Percentiles rank a stretch among this genome's conserved stretches.
Evolutionary conservation across 1,140 invertebrate genomes (phyloP).

Genomic region (Penaeus japonicus): DNA sequence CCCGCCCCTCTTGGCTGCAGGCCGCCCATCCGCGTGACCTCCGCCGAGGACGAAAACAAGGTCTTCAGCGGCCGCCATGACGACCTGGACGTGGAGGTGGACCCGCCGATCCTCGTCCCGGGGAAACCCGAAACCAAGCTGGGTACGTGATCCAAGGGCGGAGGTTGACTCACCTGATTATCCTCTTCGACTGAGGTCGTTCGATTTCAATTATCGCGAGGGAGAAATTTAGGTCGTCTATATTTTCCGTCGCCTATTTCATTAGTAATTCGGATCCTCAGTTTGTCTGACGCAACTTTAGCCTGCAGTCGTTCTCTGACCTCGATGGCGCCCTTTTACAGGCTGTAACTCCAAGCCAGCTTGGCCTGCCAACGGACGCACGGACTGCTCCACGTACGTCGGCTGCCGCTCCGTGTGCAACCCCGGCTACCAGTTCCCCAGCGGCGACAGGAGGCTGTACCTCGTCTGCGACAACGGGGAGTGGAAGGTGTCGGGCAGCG

Average conservation of each 20-base stretch:
- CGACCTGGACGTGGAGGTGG: not conserved
- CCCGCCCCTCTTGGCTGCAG: not conserved
- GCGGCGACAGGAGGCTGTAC: slow-evolving; percentile 71
- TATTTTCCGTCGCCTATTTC: no score
- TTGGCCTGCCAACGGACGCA: slow-evolving; percentile 37
- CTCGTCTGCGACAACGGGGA: slow-evolving; percentile 72
- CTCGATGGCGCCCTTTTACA: not conserved
- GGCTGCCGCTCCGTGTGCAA: slow-evolving; percentile 72
- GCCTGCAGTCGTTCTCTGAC: not conserved
- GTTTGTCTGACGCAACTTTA: not conserved
- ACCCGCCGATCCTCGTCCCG: not conserved
- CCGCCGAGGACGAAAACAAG: slow-evolving; percentile 50
- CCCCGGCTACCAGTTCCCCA: slow-evolving; percentile 73
- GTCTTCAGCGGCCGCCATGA: slow-evolving; percentile 47
- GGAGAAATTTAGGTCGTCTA: no score
- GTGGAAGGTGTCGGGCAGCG: slow-evolving; percentile 69
- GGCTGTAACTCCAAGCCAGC: slow-evolving; percentile 45
- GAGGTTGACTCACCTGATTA: not conserved
- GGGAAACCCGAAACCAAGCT: not conserved
- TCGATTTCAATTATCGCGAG: not conserved
- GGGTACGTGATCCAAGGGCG: not conserved
- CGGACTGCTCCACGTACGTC: slow-evolving; percentile 62
- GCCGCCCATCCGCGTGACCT: slow-evolving; percentile 44
- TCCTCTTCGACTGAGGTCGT: not conserved
- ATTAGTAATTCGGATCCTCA: not conserved